Conservation (phyloP, 2,888 invertebrate species). For the Polydrusus pterygomalis region DNA sequence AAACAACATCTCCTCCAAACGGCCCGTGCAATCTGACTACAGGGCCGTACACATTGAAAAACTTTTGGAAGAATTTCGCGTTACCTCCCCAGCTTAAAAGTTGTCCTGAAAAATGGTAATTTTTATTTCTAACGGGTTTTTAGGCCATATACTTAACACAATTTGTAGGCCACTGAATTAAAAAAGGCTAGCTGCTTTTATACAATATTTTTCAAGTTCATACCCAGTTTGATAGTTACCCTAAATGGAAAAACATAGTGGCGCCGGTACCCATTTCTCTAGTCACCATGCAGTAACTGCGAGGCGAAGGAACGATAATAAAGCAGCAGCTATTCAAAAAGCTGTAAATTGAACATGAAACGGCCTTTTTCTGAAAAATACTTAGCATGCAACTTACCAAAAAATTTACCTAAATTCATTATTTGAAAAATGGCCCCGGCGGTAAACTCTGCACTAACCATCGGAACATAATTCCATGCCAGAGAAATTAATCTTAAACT, state of each 20-base stretch:
- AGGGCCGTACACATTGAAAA: conserved; percentile 77
- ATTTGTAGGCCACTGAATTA: conserved; percentile 3
- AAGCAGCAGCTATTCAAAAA: too few relatives aligned
- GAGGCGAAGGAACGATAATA: too few relatives aligned
- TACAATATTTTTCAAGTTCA: too few relatives aligned
- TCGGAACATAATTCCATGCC: conserved; percentile 77
- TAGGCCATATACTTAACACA: neutral
- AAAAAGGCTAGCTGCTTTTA: too few relatives aligned
- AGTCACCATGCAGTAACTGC: neutral
- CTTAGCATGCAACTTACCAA: conserved; percentile 60
- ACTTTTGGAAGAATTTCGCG: conserved; percentile 70
- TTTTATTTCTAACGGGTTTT: neutral
- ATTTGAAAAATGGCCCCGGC: conserved; percentile 74
- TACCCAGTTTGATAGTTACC: neutral
- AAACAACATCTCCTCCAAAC: conserved; percentile 78
- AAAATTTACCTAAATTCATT: conserved; percentile 74
- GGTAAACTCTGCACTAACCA: conserved; percentile 78
- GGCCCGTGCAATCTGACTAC: conserved; percentile 80
- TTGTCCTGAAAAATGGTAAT: conserved; percentile 64
- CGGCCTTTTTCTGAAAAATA: neutral
- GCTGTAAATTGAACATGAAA: neutral
- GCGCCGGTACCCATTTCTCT: neutral
- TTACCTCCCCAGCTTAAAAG: conserved; percentile 72
- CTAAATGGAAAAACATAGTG: neutral
- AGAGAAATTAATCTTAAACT: conserved; percentile 76